A percentile compares a stretch with the other conserved stretches of the same genome.
Evolutionary conservation across 2,888 invertebrate species (phyloP).

Genomic region (Yponomeuta sedellus): DNA sequence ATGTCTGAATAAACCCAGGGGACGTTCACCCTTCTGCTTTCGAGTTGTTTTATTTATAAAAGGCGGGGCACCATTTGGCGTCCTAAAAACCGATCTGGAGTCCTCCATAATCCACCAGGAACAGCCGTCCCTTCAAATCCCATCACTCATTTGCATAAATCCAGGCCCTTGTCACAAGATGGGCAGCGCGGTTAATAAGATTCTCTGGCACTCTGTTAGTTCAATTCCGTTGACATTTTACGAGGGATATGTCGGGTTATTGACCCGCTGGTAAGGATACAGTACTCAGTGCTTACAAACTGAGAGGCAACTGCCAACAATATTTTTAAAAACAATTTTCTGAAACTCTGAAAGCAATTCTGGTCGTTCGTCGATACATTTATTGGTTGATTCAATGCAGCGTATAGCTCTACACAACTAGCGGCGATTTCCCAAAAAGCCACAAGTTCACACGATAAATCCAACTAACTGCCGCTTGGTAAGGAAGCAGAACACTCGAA

Average conservation of each 20-base stretch:
- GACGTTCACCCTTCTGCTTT: slow-evolving; percentile 11
- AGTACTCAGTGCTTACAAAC: not conserved
- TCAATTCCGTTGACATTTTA: slow-evolving; percentile 4
- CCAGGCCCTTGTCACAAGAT: slow-evolving; percentile 56
- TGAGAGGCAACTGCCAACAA: not conserved
- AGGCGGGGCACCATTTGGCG: slow-evolving; percentile 57
- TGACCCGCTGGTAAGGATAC: not conserved
- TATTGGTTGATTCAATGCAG: slow-evolving; percentile 46
- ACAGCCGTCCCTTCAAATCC: slow-evolving; percentile 22
- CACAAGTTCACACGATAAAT: slow-evolving; percentile 73
- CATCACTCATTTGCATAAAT: slow-evolving; percentile 69
- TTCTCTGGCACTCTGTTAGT: slow-evolving; percentile 24
- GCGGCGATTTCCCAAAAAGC: slow-evolving; percentile 67
- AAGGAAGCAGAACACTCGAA: slow-evolving; percentile 71
- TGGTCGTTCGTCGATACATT: slow-evolving; percentile 49
- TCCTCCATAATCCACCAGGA: slow-evolving; percentile 24
- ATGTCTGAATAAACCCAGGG: slow-evolving; percentile 15
- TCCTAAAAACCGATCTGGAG: slow-evolving; percentile 59
- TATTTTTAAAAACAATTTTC: not conserved
- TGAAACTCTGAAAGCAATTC: slow-evolving; percentile 22
- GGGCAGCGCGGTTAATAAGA: slow-evolving; percentile 61
- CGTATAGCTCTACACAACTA: slow-evolving; percentile 48
- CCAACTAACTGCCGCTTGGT: slow-evolving; percentile 70
- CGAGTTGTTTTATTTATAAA: slow-evolving; percentile 38
- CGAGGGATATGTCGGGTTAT: not conserved